These are phyloP conservation scores for Anniella stebbinsi DNA, from an alignment of 2,797 vertebrate species.

Conservation along the genomic window DNA sequence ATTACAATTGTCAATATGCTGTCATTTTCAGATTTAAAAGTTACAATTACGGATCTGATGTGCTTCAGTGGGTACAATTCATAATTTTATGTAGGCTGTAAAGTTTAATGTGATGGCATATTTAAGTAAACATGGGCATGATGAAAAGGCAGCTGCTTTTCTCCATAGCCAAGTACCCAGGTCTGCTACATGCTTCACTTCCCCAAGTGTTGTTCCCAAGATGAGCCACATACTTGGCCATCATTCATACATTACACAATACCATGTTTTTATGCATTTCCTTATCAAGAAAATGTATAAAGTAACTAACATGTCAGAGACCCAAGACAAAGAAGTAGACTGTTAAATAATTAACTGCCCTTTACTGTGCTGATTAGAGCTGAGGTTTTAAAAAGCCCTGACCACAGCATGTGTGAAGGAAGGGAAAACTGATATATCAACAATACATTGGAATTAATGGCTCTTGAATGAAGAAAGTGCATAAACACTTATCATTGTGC, in stretches of 20 bases:
- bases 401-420: constrained; percentile 14
- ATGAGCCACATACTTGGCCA: background rate
- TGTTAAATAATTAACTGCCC: constrained; percentile 34
- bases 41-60: background rate
- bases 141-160: background rate
- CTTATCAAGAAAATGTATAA: background rate
- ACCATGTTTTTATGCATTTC: background rate
- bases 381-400: constrained; percentile 26
- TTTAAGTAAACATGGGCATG: constrained; percentile 10
- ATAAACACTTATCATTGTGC: background rate
- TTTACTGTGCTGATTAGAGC: constrained; percentile 27
- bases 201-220: background rate
- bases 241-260: background rate
- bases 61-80: background rate
- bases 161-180: background rate
- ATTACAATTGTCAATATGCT: background rate
- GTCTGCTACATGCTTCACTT: background rate
- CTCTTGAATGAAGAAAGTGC: background rate
- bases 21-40: background rate
- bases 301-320: background rate
- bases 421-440: background rate
- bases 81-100: rapidly evolving
- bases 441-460: background rate
- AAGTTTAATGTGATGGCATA: background rate
- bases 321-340: background rate